Percentiles rank a stretch among this genome's conserved stretches.
These are phyloP conservation scores for Alcis repandata DNA, from an alignment of 2,888 invertebrate genomes.

Conservation along the genomic window DNA sequence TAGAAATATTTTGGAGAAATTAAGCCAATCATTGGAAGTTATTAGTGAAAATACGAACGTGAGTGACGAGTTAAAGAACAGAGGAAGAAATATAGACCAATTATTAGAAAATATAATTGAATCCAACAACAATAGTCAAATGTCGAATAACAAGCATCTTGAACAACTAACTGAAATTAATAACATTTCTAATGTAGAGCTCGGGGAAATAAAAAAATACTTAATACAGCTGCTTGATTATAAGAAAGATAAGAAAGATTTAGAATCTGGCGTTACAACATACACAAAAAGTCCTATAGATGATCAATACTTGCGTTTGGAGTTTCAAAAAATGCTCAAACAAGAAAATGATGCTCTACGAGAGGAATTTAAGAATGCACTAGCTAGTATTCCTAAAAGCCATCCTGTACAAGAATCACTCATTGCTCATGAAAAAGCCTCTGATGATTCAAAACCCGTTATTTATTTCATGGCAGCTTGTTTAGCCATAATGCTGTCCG, in stretches of 20 bases:
- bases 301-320: constrained; percentile 28
- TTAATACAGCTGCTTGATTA: constrained; percentile 16
- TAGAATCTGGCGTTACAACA: background rate
- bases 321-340: constrained; percentile 40
- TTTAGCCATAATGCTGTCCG: constrained; percentile 33
- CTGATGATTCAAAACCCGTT: constrained; percentile 19
- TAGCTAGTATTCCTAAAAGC: constrained; percentile 16
- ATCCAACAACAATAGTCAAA: constrained; percentile 32
- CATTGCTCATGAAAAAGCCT: constrained; percentile 14
- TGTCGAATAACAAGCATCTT: constrained; percentile 18
- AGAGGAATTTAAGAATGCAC: constrained; percentile 35
- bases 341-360: constrained; percentile 38
- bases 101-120: constrained; percentile 30
- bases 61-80: constrained; percentile 17
- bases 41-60: constrained; percentile 26
- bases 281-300: constrained; percentile 6
- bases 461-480: constrained; percentile 41
- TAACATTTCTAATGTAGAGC: constrained; percentile 27
- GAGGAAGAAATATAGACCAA: constrained; percentile 18
- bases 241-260: constrained; percentile 16
- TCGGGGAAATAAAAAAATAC: constrained; percentile 27
- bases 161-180: constrained; percentile 25
- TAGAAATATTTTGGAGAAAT: constrained; percentile 33
- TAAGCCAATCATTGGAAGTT: constrained; percentile 29
- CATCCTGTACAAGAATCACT: constrained; percentile 13